These are phyloP conservation scores for Augochlorella aurata DNA, from an alignment of 2,888 invertebrate species.

Conservation along the genomic window DNA sequence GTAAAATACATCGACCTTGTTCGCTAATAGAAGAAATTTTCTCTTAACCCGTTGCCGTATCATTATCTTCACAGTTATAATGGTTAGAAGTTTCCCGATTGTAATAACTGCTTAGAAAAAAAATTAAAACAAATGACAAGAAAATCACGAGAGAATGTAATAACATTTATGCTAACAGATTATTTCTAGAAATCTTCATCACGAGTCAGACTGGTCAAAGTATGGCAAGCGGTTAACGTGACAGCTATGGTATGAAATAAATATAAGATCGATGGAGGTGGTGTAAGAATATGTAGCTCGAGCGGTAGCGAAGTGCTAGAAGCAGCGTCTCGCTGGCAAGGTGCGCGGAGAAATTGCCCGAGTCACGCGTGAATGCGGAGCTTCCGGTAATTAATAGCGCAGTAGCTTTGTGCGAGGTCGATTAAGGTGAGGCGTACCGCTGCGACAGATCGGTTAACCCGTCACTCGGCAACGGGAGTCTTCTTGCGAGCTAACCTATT, in stretches of 20 bases:
- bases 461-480: constrained; percentile 40
- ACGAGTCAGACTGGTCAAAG: no score
- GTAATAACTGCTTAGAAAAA: no score
- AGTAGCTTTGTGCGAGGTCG: constrained; percentile 29
- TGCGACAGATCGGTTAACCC: constrained; percentile 50
- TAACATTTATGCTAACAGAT: no score
- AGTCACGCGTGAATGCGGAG: constrained; percentile 36
- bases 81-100: no score
- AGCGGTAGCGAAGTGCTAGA: background rate
- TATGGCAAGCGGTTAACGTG: no score
- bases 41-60: no score
- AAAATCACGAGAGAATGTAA: no score
- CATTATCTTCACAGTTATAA: no score
- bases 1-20: no score
- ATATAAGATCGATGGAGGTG: background rate
- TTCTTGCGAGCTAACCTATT: constrained; percentile 45
- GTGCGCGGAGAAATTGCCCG: constrained; percentile 13
- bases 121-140: no score
- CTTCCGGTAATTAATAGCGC: constrained; percentile 46
- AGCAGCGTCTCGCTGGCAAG: background rate
- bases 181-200: no score
- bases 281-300: background rate
- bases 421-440: constrained; percentile 45
- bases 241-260: background rate
- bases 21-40: no score